Base-by-base conservation (phyloP, 2,888 invertebrate species). In the Meiosimyza platycephala region DNA sequence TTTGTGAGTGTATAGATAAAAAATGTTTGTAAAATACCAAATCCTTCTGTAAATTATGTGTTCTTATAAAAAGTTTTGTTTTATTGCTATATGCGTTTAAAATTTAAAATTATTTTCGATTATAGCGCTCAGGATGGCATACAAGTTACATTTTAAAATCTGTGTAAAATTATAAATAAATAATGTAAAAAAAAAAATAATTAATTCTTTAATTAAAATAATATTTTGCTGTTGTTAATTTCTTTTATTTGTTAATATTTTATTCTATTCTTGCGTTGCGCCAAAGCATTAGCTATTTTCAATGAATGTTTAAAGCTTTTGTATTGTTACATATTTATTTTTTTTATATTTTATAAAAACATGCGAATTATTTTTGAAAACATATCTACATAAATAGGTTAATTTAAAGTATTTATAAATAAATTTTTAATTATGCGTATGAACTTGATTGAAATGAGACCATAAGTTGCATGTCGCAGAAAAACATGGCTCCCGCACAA, bases 21-120 rank as follows among this genome's bases (percentile, higher is more conserved):
- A 54, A 48, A 40, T 22, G 40, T 50, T 54, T 67, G 6, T 50
- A 54, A 63, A 54, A 62, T 40, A 51, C 64, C 80, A 79, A 83
- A 80, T 82, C 82, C 84, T 85, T 84, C 84, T 85, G 85, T 85
- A 85, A 84, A 83, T 82, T 81, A 80, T 81, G 66, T 77, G 60
- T 40, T 67, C 40, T 59, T 70, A 62, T 64, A 18, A 48, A 28
- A 57, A 28, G 28, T 67, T 59, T 13, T 62, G 28, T 54, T 69
- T 63, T 51, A 40, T 52, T 16, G 40, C 40, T 40, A 22, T 22
- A 22, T 40, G 2, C 1, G 40, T 40, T 40, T 1, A 40, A 40
- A 9, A 40, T 7, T 40, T 40, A 1, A 40, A 40, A 40, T 40
- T 40, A 40, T 40, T 40, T 40, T 9, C 9, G 9, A 40, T 40